Evolutionary conservation across 1,140 invertebrate species (phyloP).

Genomic region (Sitophilus oryzae): DNA sequence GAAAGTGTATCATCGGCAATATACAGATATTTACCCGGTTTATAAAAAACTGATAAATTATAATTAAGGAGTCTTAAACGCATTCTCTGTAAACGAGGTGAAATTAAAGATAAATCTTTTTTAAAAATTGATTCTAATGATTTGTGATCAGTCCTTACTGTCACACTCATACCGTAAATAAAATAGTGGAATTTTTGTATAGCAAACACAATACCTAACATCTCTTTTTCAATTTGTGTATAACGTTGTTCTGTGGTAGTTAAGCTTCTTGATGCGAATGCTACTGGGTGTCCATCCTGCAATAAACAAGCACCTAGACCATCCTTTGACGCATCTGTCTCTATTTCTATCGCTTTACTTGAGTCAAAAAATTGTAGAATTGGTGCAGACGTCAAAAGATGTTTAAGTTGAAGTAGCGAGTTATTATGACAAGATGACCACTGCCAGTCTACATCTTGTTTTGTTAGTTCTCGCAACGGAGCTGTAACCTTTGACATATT

Average conservation of each 20-base stretch:
- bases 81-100: slow-evolving; percentile 5
- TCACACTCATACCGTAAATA: neutral
- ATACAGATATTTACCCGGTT: slow-evolving; percentile 9
- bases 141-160: slow-evolving; percentile 4
- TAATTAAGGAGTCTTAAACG: slow-evolving; percentile 6
- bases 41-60: slow-evolving; percentile 1
- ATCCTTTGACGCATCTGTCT: slow-evolving; percentile 36
- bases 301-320: slow-evolving; percentile 39
- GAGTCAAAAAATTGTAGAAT: slow-evolving; percentile 36
- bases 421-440: too few relatives aligned
- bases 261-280: slow-evolving; percentile 40
- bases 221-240: slow-evolving; percentile 6
- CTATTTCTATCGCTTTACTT: slow-evolving; percentile 30
- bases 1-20: too few relatives aligned
- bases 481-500: too few relatives aligned
- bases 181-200: slow-evolving; percentile 7
- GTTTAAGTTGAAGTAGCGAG: too few relatives aligned
- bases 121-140: neutral
- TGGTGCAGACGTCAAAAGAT: too few relatives aligned
- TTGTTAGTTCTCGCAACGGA: too few relatives aligned
- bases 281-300: slow-evolving; percentile 34
- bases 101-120: too few relatives aligned
- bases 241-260: slow-evolving; percentile 39
- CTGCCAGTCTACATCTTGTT: too few relatives aligned
- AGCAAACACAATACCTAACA: too few relatives aligned